phyloP scores from a whole-genome alignment of 2,888 invertebrate species.

The Thymelicus sylvestris region DNA sequence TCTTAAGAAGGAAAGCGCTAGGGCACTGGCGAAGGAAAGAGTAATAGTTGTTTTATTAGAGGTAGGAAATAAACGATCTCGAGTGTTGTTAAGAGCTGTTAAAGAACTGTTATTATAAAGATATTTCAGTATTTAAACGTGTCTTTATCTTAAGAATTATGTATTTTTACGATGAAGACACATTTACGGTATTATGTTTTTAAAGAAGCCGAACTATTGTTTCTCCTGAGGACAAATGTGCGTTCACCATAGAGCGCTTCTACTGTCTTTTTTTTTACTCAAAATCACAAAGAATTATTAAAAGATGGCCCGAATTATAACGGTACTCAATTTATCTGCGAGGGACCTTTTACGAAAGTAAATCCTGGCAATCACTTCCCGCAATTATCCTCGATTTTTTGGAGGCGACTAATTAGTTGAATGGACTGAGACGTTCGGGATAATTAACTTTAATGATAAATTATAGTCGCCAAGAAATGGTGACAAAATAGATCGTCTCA shows the following conservation, averaged over 20 bases:
- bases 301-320: conserved; percentile 10
- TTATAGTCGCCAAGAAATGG: conserved; percentile 51
- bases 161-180: no score
- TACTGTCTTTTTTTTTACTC: background rate
- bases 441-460: conserved; percentile 79
- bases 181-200: no score
- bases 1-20: conserved; percentile 59
- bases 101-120: background rate
- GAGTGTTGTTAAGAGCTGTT: conserved; percentile 22
- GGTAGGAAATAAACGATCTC: conserved; percentile 36
- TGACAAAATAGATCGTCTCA: conserved; percentile 37
- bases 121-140: background rate
- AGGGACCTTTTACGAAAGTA: conserved; percentile 65
- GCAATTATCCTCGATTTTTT: conserved; percentile 77
- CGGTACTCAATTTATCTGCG: conserved; percentile 66
- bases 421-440: conserved; percentile 72
- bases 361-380: conserved; percentile 76
- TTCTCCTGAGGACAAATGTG: no score
- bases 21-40: conserved; percentile 27
- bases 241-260: no score
- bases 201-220: no score
- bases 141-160: no score
- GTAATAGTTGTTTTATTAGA: conserved; percentile 38
- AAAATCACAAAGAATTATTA: conserved; percentile 3
- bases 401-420: conserved; percentile 74